Evolutionary conservation across 2,797 vertebrate genomes (phyloP).

Genomic region (Pristis pectinata): DNA sequence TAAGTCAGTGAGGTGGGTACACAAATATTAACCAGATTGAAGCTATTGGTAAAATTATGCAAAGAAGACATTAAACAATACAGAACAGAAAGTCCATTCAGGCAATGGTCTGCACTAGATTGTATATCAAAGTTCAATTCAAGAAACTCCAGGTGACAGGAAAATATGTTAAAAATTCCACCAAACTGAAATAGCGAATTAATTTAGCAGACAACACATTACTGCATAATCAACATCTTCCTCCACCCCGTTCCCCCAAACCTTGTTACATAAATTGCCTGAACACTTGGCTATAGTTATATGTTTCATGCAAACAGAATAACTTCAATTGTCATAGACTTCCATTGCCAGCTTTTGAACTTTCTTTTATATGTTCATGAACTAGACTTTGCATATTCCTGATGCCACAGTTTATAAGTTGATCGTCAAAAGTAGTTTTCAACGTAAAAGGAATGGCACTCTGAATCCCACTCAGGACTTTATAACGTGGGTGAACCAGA

Average conservation of each 20-base stretch:
- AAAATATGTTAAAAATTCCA: neutral
- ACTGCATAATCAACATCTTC: neutral
- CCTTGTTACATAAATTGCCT: neutral
- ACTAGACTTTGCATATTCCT: neutral
- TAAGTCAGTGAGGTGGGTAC: constrained; percentile 28
- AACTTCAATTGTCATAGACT: neutral
- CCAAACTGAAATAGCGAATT: neutral
- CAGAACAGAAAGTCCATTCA: neutral
- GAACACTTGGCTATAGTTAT: neutral
- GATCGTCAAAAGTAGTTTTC: neutral
- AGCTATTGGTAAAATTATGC: neutral
- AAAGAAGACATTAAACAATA: neutral
- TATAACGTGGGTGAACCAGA: neutral
- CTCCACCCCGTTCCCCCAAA: neutral
- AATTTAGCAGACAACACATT: neutral
- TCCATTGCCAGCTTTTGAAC: neutral
- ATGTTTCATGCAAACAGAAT: neutral
- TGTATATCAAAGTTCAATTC: neutral
- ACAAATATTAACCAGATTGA: neutral
- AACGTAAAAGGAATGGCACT: neutral
- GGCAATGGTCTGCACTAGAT: neutral
- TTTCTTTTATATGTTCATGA: neutral
- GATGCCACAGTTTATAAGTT: neutral
- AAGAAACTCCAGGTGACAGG: neutral
- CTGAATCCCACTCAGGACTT: neutral